Evolutionary conservation across 2,113 vertebrate genomes (phyloP).

Genomic region (Brachypteracias leptosomus): DNA sequence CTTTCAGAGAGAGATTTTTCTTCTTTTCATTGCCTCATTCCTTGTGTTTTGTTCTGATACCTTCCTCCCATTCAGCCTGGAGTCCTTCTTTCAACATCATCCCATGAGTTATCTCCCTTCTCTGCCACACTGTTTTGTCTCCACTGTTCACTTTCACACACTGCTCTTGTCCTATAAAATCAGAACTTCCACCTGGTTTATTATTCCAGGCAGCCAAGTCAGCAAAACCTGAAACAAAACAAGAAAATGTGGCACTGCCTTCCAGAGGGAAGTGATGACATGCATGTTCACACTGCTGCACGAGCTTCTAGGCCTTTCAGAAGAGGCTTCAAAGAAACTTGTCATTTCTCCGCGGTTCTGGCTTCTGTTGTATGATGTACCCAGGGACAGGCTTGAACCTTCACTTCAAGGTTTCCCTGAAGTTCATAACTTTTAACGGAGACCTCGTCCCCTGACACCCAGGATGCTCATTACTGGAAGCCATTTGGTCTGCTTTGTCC

Average conservation of each 20-base stretch:
- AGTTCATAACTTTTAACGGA: not conserved
- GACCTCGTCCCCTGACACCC: not conserved
- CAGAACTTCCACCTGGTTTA: conserved; percentile 28
- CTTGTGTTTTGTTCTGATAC: not conserved
- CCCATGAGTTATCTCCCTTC: not conserved
- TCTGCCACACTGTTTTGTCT: not conserved
- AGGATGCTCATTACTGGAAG: not conserved
- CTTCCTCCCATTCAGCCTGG: not conserved
- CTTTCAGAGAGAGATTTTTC: not conserved
- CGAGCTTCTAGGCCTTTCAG: not conserved
- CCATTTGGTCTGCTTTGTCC: not conserved
- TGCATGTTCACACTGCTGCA: not conserved
- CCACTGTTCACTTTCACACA: not conserved
- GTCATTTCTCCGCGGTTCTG: not conserved
- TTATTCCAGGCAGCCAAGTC: not conserved
- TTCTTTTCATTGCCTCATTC: not conserved
- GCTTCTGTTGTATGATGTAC: not conserved
- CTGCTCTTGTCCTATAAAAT: conserved; percentile 24
- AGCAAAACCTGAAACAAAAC: conserved; percentile 35
- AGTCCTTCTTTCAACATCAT: not conserved
- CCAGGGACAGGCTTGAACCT: not conserved
- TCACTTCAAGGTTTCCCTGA: not conserved
- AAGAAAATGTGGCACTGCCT: not conserved
- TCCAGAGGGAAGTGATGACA: not conserved
- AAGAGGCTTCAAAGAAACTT: not conserved